Conservation (phyloP, 1,140 invertebrate genomes). For the Hestina assimilis region DNA sequence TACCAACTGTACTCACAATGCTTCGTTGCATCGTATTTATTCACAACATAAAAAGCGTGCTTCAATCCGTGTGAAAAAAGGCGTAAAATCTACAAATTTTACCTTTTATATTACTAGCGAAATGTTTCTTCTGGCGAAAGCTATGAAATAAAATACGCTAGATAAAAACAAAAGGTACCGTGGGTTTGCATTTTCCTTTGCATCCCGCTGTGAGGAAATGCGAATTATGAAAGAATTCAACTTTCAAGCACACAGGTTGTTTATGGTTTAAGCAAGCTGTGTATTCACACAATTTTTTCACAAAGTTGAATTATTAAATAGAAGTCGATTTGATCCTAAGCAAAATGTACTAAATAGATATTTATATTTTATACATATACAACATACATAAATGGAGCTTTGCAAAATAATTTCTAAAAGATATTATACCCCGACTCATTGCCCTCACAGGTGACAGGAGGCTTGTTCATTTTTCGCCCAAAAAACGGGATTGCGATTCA, state of each 20-base stretch:
- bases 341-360: no score
- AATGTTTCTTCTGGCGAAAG: slow-evolving; percentile 27
- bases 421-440: no score
- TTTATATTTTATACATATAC: no score
- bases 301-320: no score
- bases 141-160: slow-evolving; percentile 26
- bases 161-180: slow-evolving; percentile 29
- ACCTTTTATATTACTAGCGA: slow-evolving; percentile 18
- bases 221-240: slow-evolving; percentile 17
- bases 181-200: slow-evolving; percentile 25
- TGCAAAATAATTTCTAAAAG: no score
- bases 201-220: slow-evolving; percentile 9
- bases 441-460: no score
- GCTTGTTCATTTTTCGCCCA: no score
- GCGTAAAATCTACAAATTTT: slow-evolving; percentile 19
- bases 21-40: slow-evolving; percentile 17
- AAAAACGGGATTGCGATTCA: no score
- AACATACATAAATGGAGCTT: no score
- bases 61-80: slow-evolving; percentile 15
- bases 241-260: slow-evolving; percentile 2
- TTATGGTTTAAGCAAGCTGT: slow-evolving; percentile 3
- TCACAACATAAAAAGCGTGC: slow-evolving; percentile 19
- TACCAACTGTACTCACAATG: no score
- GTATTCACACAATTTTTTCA: no score
- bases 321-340: no score